phyloP scores from a whole-genome alignment of 1,140 invertebrate species.

The Pachypsylla venusta region DNA sequence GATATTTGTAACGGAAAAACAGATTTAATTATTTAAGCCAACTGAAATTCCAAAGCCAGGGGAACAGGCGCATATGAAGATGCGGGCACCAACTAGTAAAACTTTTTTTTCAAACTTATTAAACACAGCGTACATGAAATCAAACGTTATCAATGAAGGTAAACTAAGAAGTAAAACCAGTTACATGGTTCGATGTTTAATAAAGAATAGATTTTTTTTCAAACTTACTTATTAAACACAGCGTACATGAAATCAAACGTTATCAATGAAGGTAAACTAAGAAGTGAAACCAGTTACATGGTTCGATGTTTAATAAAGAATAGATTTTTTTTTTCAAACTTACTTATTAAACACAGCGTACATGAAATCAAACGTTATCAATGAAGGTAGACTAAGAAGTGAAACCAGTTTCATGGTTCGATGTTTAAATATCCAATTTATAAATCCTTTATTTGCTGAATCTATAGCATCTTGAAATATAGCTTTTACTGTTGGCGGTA shows the following conservation, averaged over 20 bases:
- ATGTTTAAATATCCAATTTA: conserved; percentile 79
- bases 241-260: conserved; percentile 73
- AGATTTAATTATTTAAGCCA: too few relatives aligned
- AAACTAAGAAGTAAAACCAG: conserved; percentile 60
- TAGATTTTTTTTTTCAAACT: too few relatives aligned
- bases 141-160: conserved; percentile 69
- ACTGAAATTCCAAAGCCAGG: too few relatives aligned
- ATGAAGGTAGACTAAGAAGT: conserved; percentile 63
- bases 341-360: conserved; percentile 69
- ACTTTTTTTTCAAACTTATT: too few relatives aligned
- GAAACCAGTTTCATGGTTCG: conserved; percentile 61
- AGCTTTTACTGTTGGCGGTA: conserved; percentile 67
- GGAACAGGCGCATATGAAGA: too few relatives aligned
- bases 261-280: conserved; percentile 68
- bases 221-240: conserved; percentile 67
- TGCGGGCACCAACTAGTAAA: too few relatives aligned
- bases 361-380: conserved; percentile 69
- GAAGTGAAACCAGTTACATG: conserved; percentile 57
- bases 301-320: conserved; percentile 64
- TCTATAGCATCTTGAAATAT: conserved; percentile 86
- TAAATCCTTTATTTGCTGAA: conserved; percentile 71
- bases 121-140: conserved; percentile 66
- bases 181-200: conserved; percentile 63
- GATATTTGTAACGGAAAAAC: too few relatives aligned
- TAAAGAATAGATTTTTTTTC: too few relatives aligned